These are phyloP conservation scores for Aphrophora alni DNA, from an alignment of 2,888 invertebrate species.

Conservation along the genomic window DNA sequence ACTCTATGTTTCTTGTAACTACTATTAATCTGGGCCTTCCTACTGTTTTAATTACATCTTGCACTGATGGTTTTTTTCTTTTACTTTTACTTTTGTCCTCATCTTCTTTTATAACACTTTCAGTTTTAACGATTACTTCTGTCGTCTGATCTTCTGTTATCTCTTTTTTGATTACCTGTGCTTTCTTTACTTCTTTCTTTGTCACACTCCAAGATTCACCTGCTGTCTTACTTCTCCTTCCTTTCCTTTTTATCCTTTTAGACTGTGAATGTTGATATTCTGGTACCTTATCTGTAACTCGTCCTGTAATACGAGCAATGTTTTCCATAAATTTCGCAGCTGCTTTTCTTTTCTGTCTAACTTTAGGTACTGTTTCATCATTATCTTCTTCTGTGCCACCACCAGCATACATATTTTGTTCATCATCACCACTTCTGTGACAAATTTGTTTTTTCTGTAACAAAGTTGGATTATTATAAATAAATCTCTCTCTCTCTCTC, in stretches of 20 bases:
- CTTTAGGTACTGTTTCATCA: neutral
- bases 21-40: neutral
- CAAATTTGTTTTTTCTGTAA: constrained; percentile 66
- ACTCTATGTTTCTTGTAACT: neutral
- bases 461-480: too few species aligned
- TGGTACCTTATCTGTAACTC: neutral
- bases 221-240: neutral
- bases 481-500: too few species aligned
- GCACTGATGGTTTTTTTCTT: neutral
- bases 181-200: neutral
- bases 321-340: constrained; percentile 15
- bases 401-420: neutral
- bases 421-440: constrained; percentile 65
- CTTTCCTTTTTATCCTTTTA: neutral
- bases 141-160: neutral
- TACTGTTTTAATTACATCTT: neutral
- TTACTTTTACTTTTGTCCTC: neutral
- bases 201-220: neutral
- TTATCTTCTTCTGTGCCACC: neutral
- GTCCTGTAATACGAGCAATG: neutral
- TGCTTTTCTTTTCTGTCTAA: constrained; percentile 23
- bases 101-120: neutral
- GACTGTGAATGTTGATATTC: neutral
- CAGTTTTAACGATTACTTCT: neutral
- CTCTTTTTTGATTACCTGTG: neutral